phyloP scores from a whole-genome alignment of 35 echinoderm and acorn worm genomes.

The Acanthaster planci region DNA sequence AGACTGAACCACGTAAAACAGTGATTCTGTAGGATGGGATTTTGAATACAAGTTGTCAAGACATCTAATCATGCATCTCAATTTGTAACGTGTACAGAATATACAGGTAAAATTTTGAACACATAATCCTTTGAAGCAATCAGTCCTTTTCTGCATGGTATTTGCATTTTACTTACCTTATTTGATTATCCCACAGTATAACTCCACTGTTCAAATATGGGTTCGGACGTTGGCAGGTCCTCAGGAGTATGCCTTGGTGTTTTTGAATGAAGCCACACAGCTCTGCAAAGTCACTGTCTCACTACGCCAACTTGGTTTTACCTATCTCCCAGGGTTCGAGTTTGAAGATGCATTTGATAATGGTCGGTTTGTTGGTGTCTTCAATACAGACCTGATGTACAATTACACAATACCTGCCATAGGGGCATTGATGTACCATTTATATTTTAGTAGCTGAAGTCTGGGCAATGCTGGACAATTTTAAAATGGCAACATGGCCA shows the following conservation, averaged over 20 bases:
- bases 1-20: too few relatives aligned
- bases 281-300: background rate
- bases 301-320: background rate
- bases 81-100: too few relatives aligned
- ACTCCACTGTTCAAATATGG: constrained; percentile 1
- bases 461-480: background rate
- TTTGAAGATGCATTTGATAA: constrained; percentile 4
- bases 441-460: constrained; percentile 14
- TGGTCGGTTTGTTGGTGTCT: constrained; percentile 1
- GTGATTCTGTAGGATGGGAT: too few relatives aligned
- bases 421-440: background rate
- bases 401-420: background rate
- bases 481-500: too few relatives aligned
- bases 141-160: too few relatives aligned
- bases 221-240: background rate
- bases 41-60: too few relatives aligned
- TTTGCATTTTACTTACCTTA: background rate
- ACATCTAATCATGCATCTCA: too few relatives aligned
- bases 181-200: constrained; percentile 4
- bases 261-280: background rate
- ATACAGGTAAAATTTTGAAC: too few relatives aligned
- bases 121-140: too few relatives aligned
- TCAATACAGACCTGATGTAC: background rate
- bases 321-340: background rate
- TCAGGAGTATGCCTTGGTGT: background rate